Percentiles rank a stretch among this genome's conserved stretches.
Evolutionary conservation across 2,797 vertebrate species (phyloP).

Genomic region (Meda fulgida): DNA sequence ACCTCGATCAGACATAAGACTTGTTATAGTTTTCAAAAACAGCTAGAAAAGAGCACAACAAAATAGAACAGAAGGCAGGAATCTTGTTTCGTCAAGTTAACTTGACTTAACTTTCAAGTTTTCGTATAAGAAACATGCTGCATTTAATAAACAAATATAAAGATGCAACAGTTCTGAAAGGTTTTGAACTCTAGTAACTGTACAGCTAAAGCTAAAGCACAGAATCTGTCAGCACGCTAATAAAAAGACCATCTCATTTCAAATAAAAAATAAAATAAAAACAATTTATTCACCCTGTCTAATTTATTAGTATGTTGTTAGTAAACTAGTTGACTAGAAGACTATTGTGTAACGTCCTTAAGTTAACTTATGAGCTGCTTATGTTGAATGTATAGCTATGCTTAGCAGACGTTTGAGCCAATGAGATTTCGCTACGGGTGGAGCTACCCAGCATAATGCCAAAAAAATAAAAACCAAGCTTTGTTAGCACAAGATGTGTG

Average conservation of each 20-base stretch:
- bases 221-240: neutral
- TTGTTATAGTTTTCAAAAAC: neutral
- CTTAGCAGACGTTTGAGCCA: neutral
- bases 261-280: neutral
- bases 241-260: no score
- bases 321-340: neutral
- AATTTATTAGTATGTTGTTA: neutral
- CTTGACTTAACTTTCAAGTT: no score
- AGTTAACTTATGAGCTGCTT: neutral
- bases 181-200: no score
- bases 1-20: neutral
- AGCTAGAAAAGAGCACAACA: neutral
- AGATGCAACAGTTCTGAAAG: neutral
- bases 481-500: neutral
- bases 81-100: neutral
- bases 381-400: neutral
- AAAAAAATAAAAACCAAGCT: neutral
- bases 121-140: neutral
- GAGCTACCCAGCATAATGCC: neutral
- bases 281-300: neutral
- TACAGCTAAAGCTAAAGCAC: no score
- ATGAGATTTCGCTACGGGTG: neutral
- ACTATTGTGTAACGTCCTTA: neutral
- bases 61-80: neutral
- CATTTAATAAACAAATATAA: neutral